Conservation (phyloP, 2,888 invertebrate species). For the Brenthis ino region DNA sequence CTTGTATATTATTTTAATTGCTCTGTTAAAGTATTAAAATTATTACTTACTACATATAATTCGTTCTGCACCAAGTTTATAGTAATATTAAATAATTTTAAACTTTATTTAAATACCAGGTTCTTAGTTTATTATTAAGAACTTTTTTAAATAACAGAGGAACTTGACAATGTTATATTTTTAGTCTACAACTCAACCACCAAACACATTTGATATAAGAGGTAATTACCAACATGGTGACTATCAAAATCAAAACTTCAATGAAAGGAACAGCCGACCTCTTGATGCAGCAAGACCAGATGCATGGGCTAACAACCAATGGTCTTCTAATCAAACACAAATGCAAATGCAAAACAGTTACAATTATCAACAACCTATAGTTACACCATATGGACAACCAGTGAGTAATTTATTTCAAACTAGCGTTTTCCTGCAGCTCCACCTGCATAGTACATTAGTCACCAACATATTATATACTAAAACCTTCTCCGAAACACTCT, state of each 20-base stretch:
- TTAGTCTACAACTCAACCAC: slow-evolving; percentile 35
- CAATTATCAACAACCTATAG: slow-evolving; percentile 40
- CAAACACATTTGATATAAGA: slow-evolving; percentile 46
- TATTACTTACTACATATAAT: no score
- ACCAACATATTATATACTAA: no score
- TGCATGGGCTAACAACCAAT: slow-evolving; percentile 34
- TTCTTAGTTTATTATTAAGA: not conserved
- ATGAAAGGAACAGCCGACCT: slow-evolving; percentile 43
- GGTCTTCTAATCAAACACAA: slow-evolving; percentile 33
- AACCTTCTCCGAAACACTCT: no score
- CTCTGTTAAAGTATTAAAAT: no score
- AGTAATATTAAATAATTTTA: no score
- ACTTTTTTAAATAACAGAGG: not conserved
- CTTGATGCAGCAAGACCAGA: slow-evolving; percentile 34
- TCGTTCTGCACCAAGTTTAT: no score
- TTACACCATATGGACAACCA: slow-evolving; percentile 22
- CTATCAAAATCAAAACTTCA: slow-evolving; percentile 44
- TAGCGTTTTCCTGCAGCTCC: no score
- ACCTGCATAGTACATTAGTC: no score
- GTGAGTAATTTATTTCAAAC: slow-evolving; percentile 14
- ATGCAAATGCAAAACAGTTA: slow-evolving; percentile 43
- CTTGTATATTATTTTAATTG: no score
- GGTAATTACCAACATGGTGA: slow-evolving; percentile 46
- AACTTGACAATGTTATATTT: slow-evolving; percentile 1
- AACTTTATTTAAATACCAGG: no score